Base-by-base conservation (phyloP, 2,113 vertebrate species). In the Tor tambroides region DNA sequence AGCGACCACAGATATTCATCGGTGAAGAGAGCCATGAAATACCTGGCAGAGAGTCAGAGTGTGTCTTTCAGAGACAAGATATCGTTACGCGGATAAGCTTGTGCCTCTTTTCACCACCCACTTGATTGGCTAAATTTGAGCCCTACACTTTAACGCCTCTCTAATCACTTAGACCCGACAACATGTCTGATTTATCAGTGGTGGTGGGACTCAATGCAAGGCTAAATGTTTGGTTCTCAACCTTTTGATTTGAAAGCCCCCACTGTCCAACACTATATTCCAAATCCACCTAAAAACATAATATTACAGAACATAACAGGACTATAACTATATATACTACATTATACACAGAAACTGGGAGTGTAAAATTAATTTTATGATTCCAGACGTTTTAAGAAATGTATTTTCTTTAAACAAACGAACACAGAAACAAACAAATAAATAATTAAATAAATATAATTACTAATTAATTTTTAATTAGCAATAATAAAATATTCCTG, bases 1-100 rank as follows among this genome's bases (percentile, higher is more conserved):
- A 75, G 59, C 77, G 63, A 84, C 49, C 83, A 85, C n/a, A 41
- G 51, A 69, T 84, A 77, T 71, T 86, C 51, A 81, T 84, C 26
- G 74, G 67, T n/a, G 43, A 51, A 85, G 35, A 19, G 19, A 56
- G 74, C 63, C 38, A 46, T 85, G 67, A 85, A 84, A 74, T 23
- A 83, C 46, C 75, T 71, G 32, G 59, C 63, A 77, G 49, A 41
- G 21, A 38, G 23, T 71, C 82, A 38, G 67, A 84, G 49, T 56
- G 65, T 35, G 75, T 69, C 46, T 72, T 85, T 80, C 79, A 59
- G 19, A 85, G 65, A 71, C 80, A 76, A 63, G 77, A 56, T 80
- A 49, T 88, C 5, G n/a, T 86, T 65, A 56, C 69, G 32, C 7
- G 61, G 26, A 78, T 43, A 59, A 85, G 49, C 43, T 51, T 54